Base-by-base conservation (phyloP, 2,888 invertebrate genomes). In the Ophion obscuratus region DNA sequence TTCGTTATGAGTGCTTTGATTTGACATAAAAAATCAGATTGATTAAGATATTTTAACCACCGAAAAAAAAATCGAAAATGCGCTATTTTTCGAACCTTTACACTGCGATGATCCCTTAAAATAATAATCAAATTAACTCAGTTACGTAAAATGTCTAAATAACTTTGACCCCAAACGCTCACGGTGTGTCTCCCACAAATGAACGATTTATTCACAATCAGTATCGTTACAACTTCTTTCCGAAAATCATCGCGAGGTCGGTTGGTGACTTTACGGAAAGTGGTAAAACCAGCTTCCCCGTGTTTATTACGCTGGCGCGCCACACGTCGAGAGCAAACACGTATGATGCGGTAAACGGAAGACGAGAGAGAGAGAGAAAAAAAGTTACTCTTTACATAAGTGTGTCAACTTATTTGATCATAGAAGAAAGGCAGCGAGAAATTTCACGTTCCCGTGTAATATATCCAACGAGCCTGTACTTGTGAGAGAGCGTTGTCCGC, bases 391-490 rank as follows among this genome's bases (percentile, higher is more conserved):
- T 79, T 47, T 71, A 79, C 70, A 61, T 71, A 70, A 71, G 47
- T 59, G 17, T 53, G 79, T 79, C 79, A 61, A 78, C 68, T 40
- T 47, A 31, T 68, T 77, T 64, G 79, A 71, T 61, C 47, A 57
- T 57, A n/a, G 59, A 40, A 64, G 67, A 79, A 57, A 47, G 71
- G 70, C 27, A 78, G 64, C 20, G 75, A 67, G 67, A 78, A 27
- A 59, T 70, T 66, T 59, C 66, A 80, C 75, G 70, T 85, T 81
- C 53, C 17, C 36, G 75, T 67, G 66, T 71, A 61, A 59, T 70
- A 61, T 75, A 82, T 64, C 68, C 24, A 70, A n/a, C 20, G 27
- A 59, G 57, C 24, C 14, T 14, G 24, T 27, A 14, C 14, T 47
- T 47, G 27, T 53, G 53, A 66, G 66, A 53, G 68, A 61, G 68